Conservation (phyloP, 2,797 vertebrate genomes). For the Leuciscus waleckii region DNA sequence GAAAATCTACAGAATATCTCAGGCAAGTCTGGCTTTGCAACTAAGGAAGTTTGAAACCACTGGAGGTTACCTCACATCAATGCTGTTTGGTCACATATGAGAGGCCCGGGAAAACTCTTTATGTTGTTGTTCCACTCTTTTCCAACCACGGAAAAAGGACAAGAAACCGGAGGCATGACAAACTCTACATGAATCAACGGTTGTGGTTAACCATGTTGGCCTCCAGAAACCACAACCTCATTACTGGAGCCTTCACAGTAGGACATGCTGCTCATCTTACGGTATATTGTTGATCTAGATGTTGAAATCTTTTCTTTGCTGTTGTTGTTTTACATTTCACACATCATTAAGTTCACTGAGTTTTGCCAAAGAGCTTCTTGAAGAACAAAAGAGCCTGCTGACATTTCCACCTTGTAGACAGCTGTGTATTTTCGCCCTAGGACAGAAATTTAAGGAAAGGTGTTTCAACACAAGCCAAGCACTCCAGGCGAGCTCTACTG, state of each 20-base stretch:
- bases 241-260: neutral
- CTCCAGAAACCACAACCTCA: slow-evolving; percentile 26
- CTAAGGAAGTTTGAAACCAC: slow-evolving; percentile 45
- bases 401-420: slow-evolving; percentile 38
- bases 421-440: slow-evolving; percentile 48
- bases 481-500: slow-evolving; percentile 21
- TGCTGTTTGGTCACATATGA: slow-evolving; percentile 29
- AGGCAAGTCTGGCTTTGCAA: slow-evolving; percentile 43
- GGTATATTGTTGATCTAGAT: neutral
- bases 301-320: neutral
- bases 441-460: slow-evolving; percentile 50
- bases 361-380: neutral
- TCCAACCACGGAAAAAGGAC: slow-evolving; percentile 56
- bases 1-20: slow-evolving; percentile 28
- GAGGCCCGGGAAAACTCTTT: slow-evolving; percentile 13
- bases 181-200: slow-evolving; percentile 21
- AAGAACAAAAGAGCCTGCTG: slow-evolving; percentile 5
- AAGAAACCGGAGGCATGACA: slow-evolving; percentile 43
- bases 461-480: slow-evolving; percentile 44
- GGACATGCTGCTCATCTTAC: neutral
- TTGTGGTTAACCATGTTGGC: slow-evolving; percentile 41
- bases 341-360: neutral
- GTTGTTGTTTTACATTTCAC: neutral
- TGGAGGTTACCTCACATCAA: slow-evolving; percentile 9
- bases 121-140: slow-evolving; percentile 14